Percentiles rank a stretch among this genome's conserved stretches.
Conservation (phyloP, 37 sponge, comb jelly and placozoan species). For the Chondrosia reniformis region DNA sequence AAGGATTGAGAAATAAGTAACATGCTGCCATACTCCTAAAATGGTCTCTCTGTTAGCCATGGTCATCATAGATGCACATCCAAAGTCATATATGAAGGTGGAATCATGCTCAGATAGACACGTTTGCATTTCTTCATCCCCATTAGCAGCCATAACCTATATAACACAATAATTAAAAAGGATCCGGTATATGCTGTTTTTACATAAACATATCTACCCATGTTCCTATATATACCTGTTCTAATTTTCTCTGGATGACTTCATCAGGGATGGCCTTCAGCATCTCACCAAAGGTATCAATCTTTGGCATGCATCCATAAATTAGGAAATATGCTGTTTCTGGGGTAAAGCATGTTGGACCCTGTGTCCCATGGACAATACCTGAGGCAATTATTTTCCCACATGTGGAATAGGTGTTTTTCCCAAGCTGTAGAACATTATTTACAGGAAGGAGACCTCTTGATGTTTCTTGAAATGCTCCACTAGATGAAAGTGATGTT, state of each 20-base stretch:
- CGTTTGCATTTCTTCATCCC: neutral
- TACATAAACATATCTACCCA: neutral
- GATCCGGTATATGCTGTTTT: neutral
- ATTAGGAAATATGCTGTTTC: slow-evolving; percentile 6
- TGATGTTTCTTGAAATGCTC: neutral
- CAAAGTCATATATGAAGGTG: neutral
- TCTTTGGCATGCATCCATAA: neutral
- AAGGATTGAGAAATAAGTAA: neutral
- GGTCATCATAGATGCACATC: neutral
- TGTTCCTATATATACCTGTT: neutral
- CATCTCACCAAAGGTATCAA: neutral
- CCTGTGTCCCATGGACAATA: slow-evolving; percentile 4
- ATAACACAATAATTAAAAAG: neutral
- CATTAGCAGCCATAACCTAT: neutral
- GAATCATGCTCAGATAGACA: neutral
- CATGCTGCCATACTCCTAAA: neutral
- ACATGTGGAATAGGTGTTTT: neutral
- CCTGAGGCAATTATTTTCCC: neutral
- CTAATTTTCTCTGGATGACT: neutral
- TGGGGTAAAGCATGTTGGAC: slow-evolving; percentile 8
- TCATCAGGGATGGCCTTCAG: neutral
- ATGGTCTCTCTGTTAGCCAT: neutral
- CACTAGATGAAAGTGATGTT: neutral
- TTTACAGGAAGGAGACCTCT: neutral
- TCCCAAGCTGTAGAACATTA: slow-evolving; percentile 1